Base-by-base conservation (phyloP, 2,797 vertebrate species). In the Pterois miles region DNA sequence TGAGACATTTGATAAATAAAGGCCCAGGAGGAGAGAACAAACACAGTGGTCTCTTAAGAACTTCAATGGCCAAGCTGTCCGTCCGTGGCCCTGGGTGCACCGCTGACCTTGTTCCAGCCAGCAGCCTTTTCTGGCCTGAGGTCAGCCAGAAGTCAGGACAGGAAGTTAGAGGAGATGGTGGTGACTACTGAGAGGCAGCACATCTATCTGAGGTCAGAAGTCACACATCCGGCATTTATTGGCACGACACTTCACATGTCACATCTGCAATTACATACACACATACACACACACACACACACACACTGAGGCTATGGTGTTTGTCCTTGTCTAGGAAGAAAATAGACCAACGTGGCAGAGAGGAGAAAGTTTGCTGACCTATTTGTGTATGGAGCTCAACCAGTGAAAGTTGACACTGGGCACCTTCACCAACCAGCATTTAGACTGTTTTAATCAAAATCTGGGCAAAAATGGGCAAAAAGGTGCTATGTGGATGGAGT, bases 221-320 rank as follows among this genome's bases (percentile, higher is more conserved):
- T 88, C 71, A 76, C 53, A 33, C 73, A 70, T 74, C 67, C 46
- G 74, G 52, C 20, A 22, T 29, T 58, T 48, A 71, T 46, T 65
- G 77, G 67, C 81, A 73, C 33, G 50, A 29, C 53, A 16, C 65
- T 58, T 53, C 57, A 85, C 78, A 84, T 88, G 56, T 53, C 57
- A 85, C 78, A 84, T 88, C 73, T 82, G 81, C 36, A 58, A 40
- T 56, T 6, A 50, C 53, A 66, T 59, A 31, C 20, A 57, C 54
- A 23, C 22, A 58, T 20, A 48, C 65, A 13, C n/a, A 66, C 65
- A 25, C 12, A 16, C 18, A 54, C 52, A 65, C 38, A 70, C 11
- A 62, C 43, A 69, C n/a, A 59, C 29, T 52, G 58, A 52, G 63
- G 38, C 64, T 34, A 38, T 27, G 36, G 31, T 40, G 43, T 50